Evolutionary conservation across 2,113 vertebrate genomes (phyloP), one percentile per base, ranked within the genome.

Genomic region (Neopipo cinnamomea): DNA sequence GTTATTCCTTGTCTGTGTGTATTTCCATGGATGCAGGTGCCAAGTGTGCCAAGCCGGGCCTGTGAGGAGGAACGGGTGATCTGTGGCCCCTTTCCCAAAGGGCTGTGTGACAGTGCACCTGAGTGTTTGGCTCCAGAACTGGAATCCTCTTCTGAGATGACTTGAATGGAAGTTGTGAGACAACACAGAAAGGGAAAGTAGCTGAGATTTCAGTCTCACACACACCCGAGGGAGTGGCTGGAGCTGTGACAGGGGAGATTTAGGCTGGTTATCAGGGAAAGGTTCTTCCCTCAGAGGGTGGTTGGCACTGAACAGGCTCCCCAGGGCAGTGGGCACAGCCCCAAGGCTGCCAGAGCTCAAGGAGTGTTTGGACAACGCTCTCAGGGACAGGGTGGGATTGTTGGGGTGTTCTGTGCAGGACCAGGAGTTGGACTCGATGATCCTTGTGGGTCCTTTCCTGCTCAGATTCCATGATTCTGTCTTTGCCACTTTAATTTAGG

Each of bases 281-380:
- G 28, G 23, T 5, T 74, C 23, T 67, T 52, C 28, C 15, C 30
- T 46, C 33, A 30, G 61, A 82, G 39, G 27, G 6, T 82, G n/a
- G 19, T 50, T 30, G 39, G 61, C 62, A 41, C 70, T 82, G 78
- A 5, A 7, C 71, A 61, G 87, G 39, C 39, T 82, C n/a, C 53
- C 70, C 46, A 61, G 78, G 53, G 53, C 74, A 59, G 52, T 41
- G 70, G 33, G 1, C 39, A 30, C 7, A 0, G 55, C n/a, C 46
- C 62, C 0, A 0, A 55, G 53, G 70, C 33, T 61, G 62, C 15
- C 70, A 83, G n/a, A 89, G 53, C 63, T 76, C 17, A 30, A 42
- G 71, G 63, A 23, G 21, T 0, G 0, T 27, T 62, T 62, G 41
- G 21, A 6, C 11, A 68, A 0, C 0, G 0, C 23, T 52, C 1